A percentile compares a stretch with the other conserved stretches of the same genome.
Conservation (phyloP, 2,888 invertebrate species). For the Drosophila phalerata region DNA sequence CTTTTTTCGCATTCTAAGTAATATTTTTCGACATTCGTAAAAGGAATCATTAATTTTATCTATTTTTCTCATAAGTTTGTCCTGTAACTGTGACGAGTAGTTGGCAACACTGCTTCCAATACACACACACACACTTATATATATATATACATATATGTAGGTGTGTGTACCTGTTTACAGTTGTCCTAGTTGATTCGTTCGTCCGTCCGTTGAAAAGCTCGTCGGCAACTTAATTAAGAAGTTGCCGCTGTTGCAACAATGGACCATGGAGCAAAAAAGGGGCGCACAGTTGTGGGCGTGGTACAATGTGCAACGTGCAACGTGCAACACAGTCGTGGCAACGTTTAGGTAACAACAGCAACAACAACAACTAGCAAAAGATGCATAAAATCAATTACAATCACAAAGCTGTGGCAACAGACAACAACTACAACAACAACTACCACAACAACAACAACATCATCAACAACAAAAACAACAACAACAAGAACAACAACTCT, state of each 20-base stretch:
- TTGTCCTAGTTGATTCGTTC: conserved; percentile 4
- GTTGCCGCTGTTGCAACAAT: conserved; percentile 54
- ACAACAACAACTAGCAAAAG: conserved; percentile 2
- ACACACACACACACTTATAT: background rate
- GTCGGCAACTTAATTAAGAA: conserved; percentile 74
- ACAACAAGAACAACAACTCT: background rate
- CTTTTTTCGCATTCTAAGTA: too few species aligned
- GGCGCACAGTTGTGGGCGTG: conserved; percentile 11
- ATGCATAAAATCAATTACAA: conserved; percentile 59
- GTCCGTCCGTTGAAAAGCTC: conserved; percentile 40
- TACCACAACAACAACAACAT: background rate
- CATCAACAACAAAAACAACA: too few species aligned
- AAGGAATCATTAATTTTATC: too few species aligned
- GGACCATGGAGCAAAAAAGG: conserved; percentile 27
- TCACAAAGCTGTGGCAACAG: conserved; percentile 28
- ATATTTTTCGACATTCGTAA: too few species aligned
- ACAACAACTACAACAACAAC: background rate
- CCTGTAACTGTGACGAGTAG: background rate
- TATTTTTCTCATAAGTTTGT: background rate
- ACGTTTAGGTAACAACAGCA: conserved; percentile 41
- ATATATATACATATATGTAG: background rate
- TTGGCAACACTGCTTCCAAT: conserved; percentile 5
- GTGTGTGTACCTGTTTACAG: conserved; percentile 14
- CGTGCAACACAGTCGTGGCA: conserved; percentile 4
- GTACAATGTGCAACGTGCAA: conserved; percentile 27